These are phyloP conservation scores for Agrilus mali DNA, from an alignment of 2,888 invertebrate genomes.

Conservation along the genomic window DNA sequence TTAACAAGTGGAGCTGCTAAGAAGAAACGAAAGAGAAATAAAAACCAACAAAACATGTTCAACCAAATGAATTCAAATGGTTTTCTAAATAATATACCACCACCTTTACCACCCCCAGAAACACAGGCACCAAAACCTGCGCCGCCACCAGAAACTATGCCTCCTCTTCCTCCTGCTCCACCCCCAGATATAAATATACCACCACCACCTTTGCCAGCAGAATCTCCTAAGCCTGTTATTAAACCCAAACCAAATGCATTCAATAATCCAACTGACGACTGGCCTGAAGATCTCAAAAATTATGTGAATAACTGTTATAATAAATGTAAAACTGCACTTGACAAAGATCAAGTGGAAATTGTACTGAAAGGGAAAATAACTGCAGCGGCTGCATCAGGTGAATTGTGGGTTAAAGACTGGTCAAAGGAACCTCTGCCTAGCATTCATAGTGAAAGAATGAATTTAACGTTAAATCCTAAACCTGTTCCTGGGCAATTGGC, in stretches of 20 bases:
- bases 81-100: slow-evolving; percentile 28
- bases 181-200: slow-evolving; percentile 31
- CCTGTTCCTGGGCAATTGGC: slow-evolving; percentile 44
- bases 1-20: slow-evolving; percentile 45
- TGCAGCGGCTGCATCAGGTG: slow-evolving; percentile 76
- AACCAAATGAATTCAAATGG: slow-evolving; percentile 24
- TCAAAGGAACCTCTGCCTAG: slow-evolving; percentile 84
- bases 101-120: slow-evolving; percentile 40
- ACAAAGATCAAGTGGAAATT: slow-evolving; percentile 89
- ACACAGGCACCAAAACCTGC: slow-evolving; percentile 35
- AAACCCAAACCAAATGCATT: slow-evolving; percentile 28
- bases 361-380: slow-evolving; percentile 90
- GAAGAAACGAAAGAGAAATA: slow-evolving; percentile 66
- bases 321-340: slow-evolving; percentile 75
- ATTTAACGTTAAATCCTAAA: slow-evolving; percentile 42
- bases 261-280: slow-evolving; percentile 51
- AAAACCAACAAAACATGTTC: slow-evolving; percentile 36
- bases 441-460: slow-evolving; percentile 66
- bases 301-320: slow-evolving; percentile 90
- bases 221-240: slow-evolving; percentile 16
- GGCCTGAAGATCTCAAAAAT: slow-evolving; percentile 69
- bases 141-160: slow-evolving; percentile 39
- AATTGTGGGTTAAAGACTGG: slow-evolving; percentile 89
- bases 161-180: slow-evolving; percentile 42
- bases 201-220: slow-evolving; percentile 38